Conservation (phyloP, 2,797 vertebrate genomes). For the Sebastes matsubarae region DNA sequence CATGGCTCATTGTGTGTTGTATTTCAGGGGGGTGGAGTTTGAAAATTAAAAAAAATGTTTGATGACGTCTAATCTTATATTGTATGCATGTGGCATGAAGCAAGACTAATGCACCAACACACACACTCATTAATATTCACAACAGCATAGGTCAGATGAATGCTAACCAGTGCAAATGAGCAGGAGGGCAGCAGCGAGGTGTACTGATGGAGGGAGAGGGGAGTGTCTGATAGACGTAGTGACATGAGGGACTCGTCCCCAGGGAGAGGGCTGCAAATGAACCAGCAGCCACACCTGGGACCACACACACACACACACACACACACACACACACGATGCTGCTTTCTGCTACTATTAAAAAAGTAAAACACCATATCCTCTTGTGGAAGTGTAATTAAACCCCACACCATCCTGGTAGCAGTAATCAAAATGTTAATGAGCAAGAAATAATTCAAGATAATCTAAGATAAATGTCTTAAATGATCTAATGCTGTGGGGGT, state of each 20-base stretch:
- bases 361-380: neutral
- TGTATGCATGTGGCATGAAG: neutral
- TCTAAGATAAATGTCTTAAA: neutral
- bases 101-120: neutral
- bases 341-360: neutral
- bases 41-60: neutral
- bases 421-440: conserved; percentile 10
- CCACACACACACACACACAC: neutral
- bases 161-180: conserved; percentile 62
- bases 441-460: neutral
- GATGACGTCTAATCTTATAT: neutral
- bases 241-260: conserved; percentile 58
- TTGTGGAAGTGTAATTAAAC: conserved; percentile 20
- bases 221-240: conserved; percentile 50
- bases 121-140: conserved; percentile 38
- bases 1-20: neutral
- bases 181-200: conserved; percentile 30
- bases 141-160: conserved; percentile 34
- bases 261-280: conserved; percentile 54
- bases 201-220: conserved; percentile 35
- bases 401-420: neutral
- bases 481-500: neutral
- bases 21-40: neutral
- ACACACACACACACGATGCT: conserved; percentile 4
- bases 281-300: conserved; percentile 63